Evolutionary conservation across 2,797 vertebrate species (phyloP), one percentile per base, ranked within the genome.

Genomic region (Glyptemys insculpta): DNA sequence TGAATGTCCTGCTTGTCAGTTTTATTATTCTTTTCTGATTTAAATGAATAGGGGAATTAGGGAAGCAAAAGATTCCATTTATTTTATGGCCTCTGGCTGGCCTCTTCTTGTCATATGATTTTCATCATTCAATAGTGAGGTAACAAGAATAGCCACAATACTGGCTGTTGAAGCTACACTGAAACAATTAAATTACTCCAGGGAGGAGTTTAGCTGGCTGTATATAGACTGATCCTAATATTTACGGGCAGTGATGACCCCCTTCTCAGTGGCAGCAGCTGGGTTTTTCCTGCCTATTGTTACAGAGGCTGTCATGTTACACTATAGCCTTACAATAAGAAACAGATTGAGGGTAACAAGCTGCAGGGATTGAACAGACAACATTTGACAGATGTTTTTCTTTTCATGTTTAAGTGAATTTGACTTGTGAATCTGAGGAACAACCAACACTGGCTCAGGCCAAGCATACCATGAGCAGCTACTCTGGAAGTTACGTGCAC

Each of bases 111-210:
- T 49, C 94, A 59, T 89, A 95, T 93, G 93, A 93, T 95, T 97
- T 96, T 76, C 89, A 86, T 97, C 93, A 94, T 72, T 56, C 16
- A 4, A 88, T 96, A 91, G 93, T 95, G 95, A 91, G 95, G 85
- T 95, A 93, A 95, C 68, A 81, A 91, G 96, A 96, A 57, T 0
- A 95, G 79, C 93, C 92, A 93, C 89, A 81, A 90, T 96, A 94
- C 92, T 94, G 76, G 47, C 50, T 34, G 81, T 62, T 85, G 92
- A 85, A 53, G 87, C 87, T 85, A 86, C 12, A 56, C 68, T 34
- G 87, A 52, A 80, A 83, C 53, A 88, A 79, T 85, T 85, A 96
- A 96, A 83, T 92, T 90, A 54, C 83, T 62, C 92, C 74, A 41
- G 68, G 81, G 79, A 65, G 88, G 76, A 91, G 85, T 78, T 96